phyloP scores from a whole-genome alignment of 2,113 vertebrate genomes.

The Calyptomena viridis region DNA sequence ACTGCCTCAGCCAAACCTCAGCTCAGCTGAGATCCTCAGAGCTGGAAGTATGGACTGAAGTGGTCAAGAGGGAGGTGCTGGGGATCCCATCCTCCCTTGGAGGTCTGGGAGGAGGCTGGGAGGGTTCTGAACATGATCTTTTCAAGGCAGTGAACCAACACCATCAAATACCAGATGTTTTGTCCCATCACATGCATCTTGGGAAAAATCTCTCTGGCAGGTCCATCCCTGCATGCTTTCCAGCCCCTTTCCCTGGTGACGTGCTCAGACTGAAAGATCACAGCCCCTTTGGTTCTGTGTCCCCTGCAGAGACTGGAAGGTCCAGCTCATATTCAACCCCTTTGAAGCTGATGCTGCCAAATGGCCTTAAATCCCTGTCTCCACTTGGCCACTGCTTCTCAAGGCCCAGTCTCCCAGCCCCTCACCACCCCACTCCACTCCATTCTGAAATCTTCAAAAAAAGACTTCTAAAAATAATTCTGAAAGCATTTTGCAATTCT shows the following conservation, averaged over 20 bases:
- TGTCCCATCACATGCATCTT: background rate
- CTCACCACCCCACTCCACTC: background rate
- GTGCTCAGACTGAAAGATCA: background rate
- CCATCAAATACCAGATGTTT: background rate
- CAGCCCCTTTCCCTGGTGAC: background rate
- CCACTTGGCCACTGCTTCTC: background rate
- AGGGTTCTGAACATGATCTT: accelerated
- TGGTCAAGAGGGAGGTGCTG: accelerated
- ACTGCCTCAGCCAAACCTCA: background rate
- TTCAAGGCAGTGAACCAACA: accelerated
- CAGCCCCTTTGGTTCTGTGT: background rate
- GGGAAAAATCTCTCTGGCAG: background rate
- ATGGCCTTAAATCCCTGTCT: background rate
- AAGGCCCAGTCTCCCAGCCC: background rate
- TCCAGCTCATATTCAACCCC: background rate
- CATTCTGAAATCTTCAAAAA: background rate
- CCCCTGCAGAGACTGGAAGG: background rate
- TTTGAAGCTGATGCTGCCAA: background rate
- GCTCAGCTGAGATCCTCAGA: background rate
- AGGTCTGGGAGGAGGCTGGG: background rate
- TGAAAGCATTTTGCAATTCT: background rate
- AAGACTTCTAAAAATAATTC: background rate
- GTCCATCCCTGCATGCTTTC: background rate
- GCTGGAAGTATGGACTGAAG: accelerated
- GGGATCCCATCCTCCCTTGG: accelerated